These are phyloP conservation scores for Danaus plexippus DNA, from an alignment of 1,140 invertebrate genomes.

Conservation along the genomic window DNA sequence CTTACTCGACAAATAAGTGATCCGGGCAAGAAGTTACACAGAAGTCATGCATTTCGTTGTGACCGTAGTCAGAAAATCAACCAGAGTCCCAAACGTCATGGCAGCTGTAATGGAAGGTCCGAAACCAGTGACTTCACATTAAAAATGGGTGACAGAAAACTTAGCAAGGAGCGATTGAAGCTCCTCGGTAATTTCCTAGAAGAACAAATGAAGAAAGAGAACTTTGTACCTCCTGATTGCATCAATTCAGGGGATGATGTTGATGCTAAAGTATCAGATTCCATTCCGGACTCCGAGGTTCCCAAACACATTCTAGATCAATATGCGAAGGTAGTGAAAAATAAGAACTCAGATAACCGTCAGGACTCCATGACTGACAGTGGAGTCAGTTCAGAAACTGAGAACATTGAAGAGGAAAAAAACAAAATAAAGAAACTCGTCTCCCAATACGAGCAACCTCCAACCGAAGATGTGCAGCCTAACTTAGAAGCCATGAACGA, in stretches of 20 bases:
- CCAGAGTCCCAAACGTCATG: conserved; percentile 54
- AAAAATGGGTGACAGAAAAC: conserved; percentile 51
- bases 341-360: conserved; percentile 54
- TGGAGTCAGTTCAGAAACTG: conserved; percentile 68
- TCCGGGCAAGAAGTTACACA: conserved; percentile 73
- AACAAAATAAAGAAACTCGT: conserved; percentile 40
- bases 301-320: conserved; percentile 66
- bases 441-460: conserved; percentile 39
- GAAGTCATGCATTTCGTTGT: conserved; percentile 75
- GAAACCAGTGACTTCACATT: conserved; percentile 55
- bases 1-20: conserved; percentile 73
- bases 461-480: conserved; percentile 20
- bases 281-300: conserved; percentile 53
- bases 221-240: conserved; percentile 34
- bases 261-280: conserved; percentile 19
- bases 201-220: conserved; percentile 64
- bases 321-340: conserved; percentile 69
- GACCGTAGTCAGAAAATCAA: conserved; percentile 68
- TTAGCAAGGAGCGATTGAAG: conserved; percentile 58
- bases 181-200: conserved; percentile 52
- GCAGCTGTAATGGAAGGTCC: conserved; percentile 59
- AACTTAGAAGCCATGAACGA: conserved; percentile 49
- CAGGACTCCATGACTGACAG: conserved; percentile 62
- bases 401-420: conserved; percentile 57
- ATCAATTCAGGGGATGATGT: not conserved